Percentiles rank a stretch among this genome's conserved stretches.
Evolutionary conservation across 2,113 vertebrate species (phyloP).

Genomic region (Microcebus jonahi): DNA sequence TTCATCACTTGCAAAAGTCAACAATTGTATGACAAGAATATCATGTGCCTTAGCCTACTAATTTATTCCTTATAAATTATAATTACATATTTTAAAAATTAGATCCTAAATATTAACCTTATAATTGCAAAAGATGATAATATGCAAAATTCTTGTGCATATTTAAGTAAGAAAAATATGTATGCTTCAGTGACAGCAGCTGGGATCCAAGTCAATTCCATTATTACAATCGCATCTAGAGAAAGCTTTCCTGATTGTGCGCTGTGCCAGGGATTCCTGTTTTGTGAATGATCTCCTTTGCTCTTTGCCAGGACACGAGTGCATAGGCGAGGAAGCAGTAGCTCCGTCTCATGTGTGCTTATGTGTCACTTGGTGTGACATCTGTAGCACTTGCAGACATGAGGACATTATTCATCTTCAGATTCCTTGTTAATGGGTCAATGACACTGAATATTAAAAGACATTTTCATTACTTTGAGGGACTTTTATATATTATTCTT

Average conservation of each 20-base stretch:
- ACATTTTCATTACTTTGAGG: background rate
- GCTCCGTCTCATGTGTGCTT: conserved; percentile 51
- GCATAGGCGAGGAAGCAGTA: background rate
- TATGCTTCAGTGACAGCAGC: conserved; percentile 31
- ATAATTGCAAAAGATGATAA: background rate
- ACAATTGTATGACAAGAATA: conserved; percentile 19
- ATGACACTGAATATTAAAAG: conserved; percentile 51
- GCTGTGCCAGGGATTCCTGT: conserved; percentile 49
- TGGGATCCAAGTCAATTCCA: background rate
- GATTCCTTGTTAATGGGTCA: conserved; percentile 48
- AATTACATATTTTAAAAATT: conserved; percentile 9
- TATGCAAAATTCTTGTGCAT: background rate
- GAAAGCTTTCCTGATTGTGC: conserved; percentile 8
- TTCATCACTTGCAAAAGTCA: conserved; percentile 17
- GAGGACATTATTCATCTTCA: background rate
- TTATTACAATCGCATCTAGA: conserved; percentile 31
- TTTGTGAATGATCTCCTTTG: conserved; percentile 67
- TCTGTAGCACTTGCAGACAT: background rate
- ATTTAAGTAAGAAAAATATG: conserved; percentile 40
- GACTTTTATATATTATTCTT: conserved; percentile 48
- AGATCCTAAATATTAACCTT: background rate
- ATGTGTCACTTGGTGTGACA: background rate
- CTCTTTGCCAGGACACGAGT: conserved; percentile 43
- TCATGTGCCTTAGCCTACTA: background rate
- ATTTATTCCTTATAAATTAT: conserved; percentile 25